Conservation (phyloP, 2,113 vertebrate genomes). For the Paramisgurnus dabryanus region DNA sequence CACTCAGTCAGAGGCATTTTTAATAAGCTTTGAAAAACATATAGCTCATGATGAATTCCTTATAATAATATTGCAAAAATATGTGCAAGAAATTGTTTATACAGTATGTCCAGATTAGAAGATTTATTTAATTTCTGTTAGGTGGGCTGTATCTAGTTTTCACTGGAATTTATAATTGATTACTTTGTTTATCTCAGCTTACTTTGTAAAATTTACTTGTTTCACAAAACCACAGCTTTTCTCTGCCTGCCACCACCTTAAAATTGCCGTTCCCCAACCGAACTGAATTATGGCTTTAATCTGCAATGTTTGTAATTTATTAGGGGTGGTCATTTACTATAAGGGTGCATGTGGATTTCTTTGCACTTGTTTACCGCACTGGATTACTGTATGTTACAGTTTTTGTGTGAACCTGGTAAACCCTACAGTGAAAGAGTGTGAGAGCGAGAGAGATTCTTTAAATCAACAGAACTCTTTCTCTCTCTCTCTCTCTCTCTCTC, state of each 20-base stretch:
- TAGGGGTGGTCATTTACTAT: not conserved
- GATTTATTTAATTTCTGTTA: not conserved
- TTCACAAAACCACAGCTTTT: not conserved
- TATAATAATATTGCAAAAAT: not conserved
- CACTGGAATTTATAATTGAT: not conserved
- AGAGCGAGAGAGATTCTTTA: not conserved
- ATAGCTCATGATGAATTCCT: not conserved
- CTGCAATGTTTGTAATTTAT: not conserved
- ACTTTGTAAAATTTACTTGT: not conserved
- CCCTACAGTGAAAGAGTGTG: too few relatives aligned
- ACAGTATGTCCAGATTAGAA: not conserved
- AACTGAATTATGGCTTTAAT: constrained; percentile 26
- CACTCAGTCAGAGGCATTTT: not conserved
- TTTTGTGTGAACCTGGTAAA: not conserved
- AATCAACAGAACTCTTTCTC: not conserved
- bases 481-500: too few relatives aligned
- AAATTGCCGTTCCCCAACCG: not conserved
- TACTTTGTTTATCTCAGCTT: not conserved
- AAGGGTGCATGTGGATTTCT: not conserved
- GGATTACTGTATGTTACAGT: not conserved
- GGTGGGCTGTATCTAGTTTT: not conserved
- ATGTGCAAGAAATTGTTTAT: too few relatives aligned
- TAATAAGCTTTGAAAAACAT: constrained; percentile 10
- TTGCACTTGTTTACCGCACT: constrained; percentile 6
- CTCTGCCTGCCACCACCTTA: not conserved